phyloP scores from a whole-genome alignment of 2,797 vertebrate genomes.

The Cygnus olor region DNA sequence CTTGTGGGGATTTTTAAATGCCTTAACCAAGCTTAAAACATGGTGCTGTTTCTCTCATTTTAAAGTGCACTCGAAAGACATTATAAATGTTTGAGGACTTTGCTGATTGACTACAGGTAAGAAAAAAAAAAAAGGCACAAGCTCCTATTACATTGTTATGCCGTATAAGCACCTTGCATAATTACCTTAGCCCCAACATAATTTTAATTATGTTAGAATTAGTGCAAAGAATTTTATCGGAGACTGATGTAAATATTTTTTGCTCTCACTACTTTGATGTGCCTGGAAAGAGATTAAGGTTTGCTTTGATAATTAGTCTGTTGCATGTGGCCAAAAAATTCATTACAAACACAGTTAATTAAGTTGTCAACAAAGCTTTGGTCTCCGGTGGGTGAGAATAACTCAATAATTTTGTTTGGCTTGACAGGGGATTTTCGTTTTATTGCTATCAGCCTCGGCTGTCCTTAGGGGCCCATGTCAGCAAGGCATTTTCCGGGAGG shows the following conservation, averaged over 20 bases:
- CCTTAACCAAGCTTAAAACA: background rate
- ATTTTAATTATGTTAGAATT: conserved; percentile 72
- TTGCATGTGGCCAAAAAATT: conserved; percentile 68
- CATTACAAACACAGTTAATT: conserved; percentile 74
- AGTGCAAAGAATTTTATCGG: conserved; percentile 62
- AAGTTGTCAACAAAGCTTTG: conserved; percentile 74
- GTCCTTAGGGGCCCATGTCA: background rate
- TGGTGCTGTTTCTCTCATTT: background rate
- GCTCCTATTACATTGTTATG: conserved; percentile 41
- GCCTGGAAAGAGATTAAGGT: conserved; percentile 50
- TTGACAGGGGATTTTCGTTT: conserved; percentile 25
- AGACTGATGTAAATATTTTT: conserved; percentile 37
- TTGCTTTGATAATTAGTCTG: conserved; percentile 52
- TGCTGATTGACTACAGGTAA: background rate
- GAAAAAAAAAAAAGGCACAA: background rate
- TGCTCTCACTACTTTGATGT: conserved; percentile 22
- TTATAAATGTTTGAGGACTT: background rate
- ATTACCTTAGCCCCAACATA: conserved; percentile 58
- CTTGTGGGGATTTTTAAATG: background rate
- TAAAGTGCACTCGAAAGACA: background rate
- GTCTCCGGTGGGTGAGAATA: conserved; percentile 41
- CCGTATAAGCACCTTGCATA: conserved; percentile 51
- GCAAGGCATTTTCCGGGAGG: background rate
- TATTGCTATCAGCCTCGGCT: background rate
- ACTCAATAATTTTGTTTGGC: conserved; percentile 41